Base-by-base conservation (phyloP, 2,888 invertebrate genomes). In the Mamestra brassicae region DNA sequence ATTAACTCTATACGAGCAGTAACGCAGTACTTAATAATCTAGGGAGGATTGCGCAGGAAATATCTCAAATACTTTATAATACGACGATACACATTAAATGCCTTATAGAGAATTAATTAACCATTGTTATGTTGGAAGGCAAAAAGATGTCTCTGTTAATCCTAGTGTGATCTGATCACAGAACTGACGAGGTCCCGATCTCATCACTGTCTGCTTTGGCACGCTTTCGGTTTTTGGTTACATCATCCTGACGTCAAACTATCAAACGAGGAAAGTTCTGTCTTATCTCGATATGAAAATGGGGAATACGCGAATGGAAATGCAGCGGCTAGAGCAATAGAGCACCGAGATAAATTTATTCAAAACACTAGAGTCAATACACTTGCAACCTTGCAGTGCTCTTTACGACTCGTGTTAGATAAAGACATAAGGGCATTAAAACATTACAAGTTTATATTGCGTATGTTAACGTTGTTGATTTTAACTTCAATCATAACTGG, bases 311-410 rank as follows among this genome's bases (percentile, higher is more conserved):
- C 87, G 85, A 90, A 91, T 90, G 88, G 87, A 90, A 92, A 92
- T 93, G 91, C 93, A 92, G 78, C 88, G 80, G 89, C 93, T 93
- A 94, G 94, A 92, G 86, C 89, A 93, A 93, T 94, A 94, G 94
- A 93, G 91, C 91, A 92, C 88, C 81, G 89, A 93, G 94, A 95
- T 95, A 95, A 94, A 93, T 90, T 90, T 94, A 95, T 95, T 94
- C 93, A 94, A 94, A 93, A 94, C 93, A 94, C 90, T 91, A 94
- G 92, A 94, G 96, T 96, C 96, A 96, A 96, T 95, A 96, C 94
- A 95, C 96, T 94, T 93, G 92, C 96, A 96, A 96, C 96, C 96
- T 96, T 96, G 95, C 96, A 92, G 92, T 91, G 96, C 92, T 96
- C 96, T 96, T 94, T 94, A 94, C 92, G 92, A 94, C 93, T 94